phyloP scores from a whole-genome alignment of 2,888 invertebrate genomes.

The Hirtodrosophila duncani region DNA sequence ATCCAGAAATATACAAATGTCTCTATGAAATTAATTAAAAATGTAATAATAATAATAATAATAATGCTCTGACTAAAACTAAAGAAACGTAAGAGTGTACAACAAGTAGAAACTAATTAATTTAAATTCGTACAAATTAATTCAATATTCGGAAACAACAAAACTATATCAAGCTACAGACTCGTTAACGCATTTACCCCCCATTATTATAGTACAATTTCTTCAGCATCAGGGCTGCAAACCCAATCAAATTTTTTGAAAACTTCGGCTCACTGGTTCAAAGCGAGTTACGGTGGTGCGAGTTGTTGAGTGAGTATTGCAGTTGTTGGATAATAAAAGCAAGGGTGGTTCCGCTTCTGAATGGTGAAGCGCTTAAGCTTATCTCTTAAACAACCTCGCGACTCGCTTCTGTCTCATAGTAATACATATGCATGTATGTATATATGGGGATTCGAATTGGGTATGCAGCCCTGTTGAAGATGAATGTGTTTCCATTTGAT shows the following conservation, averaged over 20 bases:
- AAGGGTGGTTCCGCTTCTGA: neutral
- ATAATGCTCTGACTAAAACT: conserved; percentile 48
- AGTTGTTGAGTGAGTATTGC: too few species aligned
- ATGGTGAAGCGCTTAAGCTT: conserved; percentile 22
- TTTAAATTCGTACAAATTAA: conserved; percentile 57
- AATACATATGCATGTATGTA: too few species aligned
- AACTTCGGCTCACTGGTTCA: too few species aligned
- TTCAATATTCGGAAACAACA: conserved; percentile 26
- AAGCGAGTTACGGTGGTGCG: too few species aligned
- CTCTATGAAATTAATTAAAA: too few species aligned
- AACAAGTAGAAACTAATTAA: conserved; percentile 50
- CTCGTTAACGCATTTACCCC: conserved; percentile 17
- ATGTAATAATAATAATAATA: conserved; percentile 30
- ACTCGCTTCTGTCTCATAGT: too few species aligned
- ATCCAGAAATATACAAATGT: conserved; percentile 45
- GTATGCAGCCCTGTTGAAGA: neutral
- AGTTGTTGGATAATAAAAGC: too few species aligned
- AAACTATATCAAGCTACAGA: conserved; percentile 45
- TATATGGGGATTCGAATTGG: conserved; percentile 7
- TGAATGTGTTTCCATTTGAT: neutral
- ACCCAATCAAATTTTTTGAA: too few species aligned
- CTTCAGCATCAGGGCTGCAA: too few species aligned
- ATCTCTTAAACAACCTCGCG: too few species aligned
- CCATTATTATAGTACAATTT: conserved; percentile 1
- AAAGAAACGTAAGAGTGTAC: conserved; percentile 54